Conservation (phyloP, 2,797 vertebrate genomes). For the Paratrypauchen microcephalus region DNA sequence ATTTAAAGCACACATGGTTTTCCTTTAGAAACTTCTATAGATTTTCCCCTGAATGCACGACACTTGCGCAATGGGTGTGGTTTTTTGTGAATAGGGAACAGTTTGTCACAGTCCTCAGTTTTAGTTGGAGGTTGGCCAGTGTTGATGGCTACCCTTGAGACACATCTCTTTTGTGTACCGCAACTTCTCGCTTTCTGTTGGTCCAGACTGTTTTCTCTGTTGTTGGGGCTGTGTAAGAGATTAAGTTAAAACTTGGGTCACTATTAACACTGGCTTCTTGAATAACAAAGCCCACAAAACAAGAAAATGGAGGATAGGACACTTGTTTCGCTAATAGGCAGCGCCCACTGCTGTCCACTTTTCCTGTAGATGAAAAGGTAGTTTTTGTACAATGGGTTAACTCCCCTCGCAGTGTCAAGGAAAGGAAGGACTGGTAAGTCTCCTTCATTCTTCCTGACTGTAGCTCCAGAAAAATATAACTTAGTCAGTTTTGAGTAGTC, state of each 20-base stretch:
- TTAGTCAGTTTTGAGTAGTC: conserved; percentile 18
- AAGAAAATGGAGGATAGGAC: conserved; percentile 27
- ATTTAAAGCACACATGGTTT: conserved; percentile 33
- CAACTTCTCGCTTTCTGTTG: conserved; percentile 16
- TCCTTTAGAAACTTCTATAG: conserved; percentile 26
- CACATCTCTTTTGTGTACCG: conserved; percentile 1
- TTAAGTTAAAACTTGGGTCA: conserved; percentile 43
- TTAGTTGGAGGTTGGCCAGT: no score
- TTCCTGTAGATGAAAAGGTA: conserved; percentile 29
- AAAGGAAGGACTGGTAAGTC: conserved; percentile 33
- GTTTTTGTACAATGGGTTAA: conserved; percentile 18
- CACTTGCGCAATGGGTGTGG: conserved; percentile 30
- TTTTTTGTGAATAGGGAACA: conserved; percentile 28
- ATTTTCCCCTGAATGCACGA: conserved; percentile 21
- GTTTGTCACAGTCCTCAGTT: background rate
- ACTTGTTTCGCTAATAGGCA: conserved; percentile 25
- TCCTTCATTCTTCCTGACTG: conserved; percentile 15
- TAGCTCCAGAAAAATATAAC: conserved; percentile 33
- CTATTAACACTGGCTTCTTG: conserved; percentile 30
- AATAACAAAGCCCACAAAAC: conserved; percentile 36
- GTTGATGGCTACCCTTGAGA: no score
- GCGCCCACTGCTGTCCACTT: conserved; percentile 31
- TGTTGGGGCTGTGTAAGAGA: background rate
- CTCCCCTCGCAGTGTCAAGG: conserved; percentile 28
- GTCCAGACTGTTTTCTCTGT: conserved; percentile 15